Evolutionary conservation across 2,113 vertebrate species (phyloP), one percentile per base, ranked within the genome.

Genomic region (Zosterops borbonicus): DNA sequence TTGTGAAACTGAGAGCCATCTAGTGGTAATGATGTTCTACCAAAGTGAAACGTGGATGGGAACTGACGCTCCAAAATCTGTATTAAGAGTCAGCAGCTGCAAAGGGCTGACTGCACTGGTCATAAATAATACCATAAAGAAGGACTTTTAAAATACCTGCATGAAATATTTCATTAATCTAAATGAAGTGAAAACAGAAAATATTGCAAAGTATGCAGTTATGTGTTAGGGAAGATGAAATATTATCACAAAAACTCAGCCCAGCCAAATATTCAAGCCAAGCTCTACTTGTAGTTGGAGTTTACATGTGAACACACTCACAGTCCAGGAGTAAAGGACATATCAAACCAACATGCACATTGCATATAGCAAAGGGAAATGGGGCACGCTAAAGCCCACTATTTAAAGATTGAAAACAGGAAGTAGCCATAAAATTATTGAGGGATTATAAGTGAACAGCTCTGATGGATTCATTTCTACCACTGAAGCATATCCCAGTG

Each of bases 1-100:
- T 23, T 60, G 68, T 90, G 94, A 96, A 83, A n/a, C 49, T 55
- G 92, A 60, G 95, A 95, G 96, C 96, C 97, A 97, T 81, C 98
- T 97, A 97, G 97, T 65, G 97, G 69, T 27, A 69, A 35, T 5
- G 52, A 28, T 7, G 6, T 28, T 60, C 22, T 11, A 25, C 11
- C 39, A 39, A 37, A 63, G 2, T 6, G 20, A 83, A 88, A 78
- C 14, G 5, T n/a, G 22, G 46, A 18, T 41, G 31, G 47, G 41
- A 22, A 20, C n/a, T 9, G 16, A 20, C 25, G 41, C 21, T 14
- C 22, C 28, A 35, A 85, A 94, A 52, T 17, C 5, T 0, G 0
- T 4, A 25, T 2, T 9, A 31, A 50, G 39, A 39, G 24, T n/a
- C 35, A 33, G n/a, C 22, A 84, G 53, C 25, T 71, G 58, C 46